phyloP scores from a whole-genome alignment of 2,797 vertebrate species.

The Crypturellus tataupa region DNA sequence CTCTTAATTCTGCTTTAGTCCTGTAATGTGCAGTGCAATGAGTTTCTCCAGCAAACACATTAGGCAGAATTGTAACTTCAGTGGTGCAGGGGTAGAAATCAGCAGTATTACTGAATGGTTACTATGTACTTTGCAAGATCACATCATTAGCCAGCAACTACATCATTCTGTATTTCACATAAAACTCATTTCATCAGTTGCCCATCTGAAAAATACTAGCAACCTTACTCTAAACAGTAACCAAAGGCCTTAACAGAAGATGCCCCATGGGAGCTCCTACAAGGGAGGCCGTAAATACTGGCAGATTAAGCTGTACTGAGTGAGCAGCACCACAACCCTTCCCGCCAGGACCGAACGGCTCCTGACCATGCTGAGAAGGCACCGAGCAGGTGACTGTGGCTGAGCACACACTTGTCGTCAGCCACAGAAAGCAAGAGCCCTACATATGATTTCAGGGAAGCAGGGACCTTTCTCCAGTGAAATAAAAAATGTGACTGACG shows the following conservation, averaged over 20 bases:
- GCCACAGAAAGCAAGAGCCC: neutral
- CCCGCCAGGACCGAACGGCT: neutral
- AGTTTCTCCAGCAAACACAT: neutral
- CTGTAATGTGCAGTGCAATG: neutral
- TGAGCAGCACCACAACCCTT: neutral
- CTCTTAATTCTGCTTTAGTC: neutral
- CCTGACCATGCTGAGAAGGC: neutral
- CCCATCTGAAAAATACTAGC: neutral
- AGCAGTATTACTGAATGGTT: neutral
- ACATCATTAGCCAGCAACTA: neutral
- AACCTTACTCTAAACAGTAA: constrained; percentile 5
- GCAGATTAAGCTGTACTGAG: neutral
- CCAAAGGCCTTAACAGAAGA: neutral
- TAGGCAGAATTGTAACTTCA: neutral
- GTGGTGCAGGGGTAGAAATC: neutral
- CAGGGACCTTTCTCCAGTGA: neutral
- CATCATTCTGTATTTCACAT: neutral
- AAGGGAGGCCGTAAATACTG: neutral
- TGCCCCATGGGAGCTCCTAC: neutral
- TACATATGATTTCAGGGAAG: neutral
- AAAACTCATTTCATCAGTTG: constrained; percentile 3
- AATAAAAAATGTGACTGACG: neutral
- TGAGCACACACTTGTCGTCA: neutral
- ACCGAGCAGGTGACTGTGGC: neutral
- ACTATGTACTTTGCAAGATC: neutral